phyloP scores from a whole-genome alignment of 2,797 vertebrate genomes.

The Tangara arthus region DNA sequence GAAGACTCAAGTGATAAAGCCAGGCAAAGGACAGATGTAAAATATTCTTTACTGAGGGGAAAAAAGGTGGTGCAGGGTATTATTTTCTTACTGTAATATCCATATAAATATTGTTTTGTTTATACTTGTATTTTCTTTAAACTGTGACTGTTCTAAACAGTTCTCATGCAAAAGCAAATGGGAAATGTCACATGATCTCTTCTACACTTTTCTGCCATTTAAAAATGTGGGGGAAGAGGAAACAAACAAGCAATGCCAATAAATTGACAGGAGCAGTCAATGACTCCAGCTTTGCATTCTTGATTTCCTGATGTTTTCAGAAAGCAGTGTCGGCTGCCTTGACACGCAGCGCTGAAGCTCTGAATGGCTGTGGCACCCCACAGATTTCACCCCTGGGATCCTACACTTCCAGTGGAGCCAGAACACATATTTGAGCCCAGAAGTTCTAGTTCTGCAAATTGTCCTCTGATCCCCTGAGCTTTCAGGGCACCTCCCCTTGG shows the following conservation, averaged over 20 bases:
- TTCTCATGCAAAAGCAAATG: background rate
- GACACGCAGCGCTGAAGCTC: background rate
- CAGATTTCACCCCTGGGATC: background rate
- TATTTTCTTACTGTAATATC: background rate
- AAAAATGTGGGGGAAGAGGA: slow-evolving; percentile 6
- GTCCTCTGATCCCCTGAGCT: background rate
- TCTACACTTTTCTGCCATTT: background rate
- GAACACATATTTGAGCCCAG: background rate
- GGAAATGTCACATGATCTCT: background rate
- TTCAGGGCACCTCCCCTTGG: background rate
- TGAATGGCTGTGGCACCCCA: slow-evolving; percentile 9
- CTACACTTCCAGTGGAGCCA: background rate
- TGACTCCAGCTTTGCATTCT: slow-evolving; percentile 40
- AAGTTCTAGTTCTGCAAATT: background rate
- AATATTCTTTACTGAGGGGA: background rate
- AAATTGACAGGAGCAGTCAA: slow-evolving; percentile 24
- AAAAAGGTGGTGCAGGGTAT: background rate
- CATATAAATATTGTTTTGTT: background rate
- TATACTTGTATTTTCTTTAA: background rate
- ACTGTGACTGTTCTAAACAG: background rate
- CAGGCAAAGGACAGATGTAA: background rate
- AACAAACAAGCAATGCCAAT: slow-evolving; percentile 2
- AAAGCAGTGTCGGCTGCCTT: slow-evolving; percentile 27
- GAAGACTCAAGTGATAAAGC: background rate
- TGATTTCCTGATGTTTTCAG: slow-evolving; percentile 64